These are phyloP conservation scores for Odontamblyopus lacepedii DNA, from an alignment of 2,797 vertebrate genomes.

Conservation along the genomic window DNA sequence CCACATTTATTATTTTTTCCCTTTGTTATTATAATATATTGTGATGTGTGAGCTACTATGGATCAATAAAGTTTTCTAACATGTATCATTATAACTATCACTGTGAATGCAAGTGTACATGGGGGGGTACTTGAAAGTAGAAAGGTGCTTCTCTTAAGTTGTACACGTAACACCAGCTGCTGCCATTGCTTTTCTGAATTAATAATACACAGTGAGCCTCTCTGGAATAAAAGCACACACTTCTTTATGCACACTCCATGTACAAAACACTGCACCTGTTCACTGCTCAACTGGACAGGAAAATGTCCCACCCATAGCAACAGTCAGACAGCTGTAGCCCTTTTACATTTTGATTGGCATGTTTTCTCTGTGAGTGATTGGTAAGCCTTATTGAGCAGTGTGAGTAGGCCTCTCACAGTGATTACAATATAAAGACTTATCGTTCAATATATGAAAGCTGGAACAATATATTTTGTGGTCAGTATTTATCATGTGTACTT, in stretches of 20 bases:
- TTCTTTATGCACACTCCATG: conserved; percentile 31
- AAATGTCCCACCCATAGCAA: conserved; percentile 47
- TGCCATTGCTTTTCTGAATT: conserved; percentile 77
- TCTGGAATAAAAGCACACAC: conserved; percentile 73
- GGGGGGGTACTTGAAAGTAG: conserved; percentile 57
- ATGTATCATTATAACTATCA: conserved; percentile 43
- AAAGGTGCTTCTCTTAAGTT: conserved; percentile 46
- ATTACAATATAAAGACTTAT: too few species aligned
- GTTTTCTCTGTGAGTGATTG: conserved; percentile 56
- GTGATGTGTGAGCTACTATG: too few species aligned
- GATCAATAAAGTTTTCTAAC: conserved; percentile 1
- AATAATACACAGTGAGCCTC: conserved; percentile 79
- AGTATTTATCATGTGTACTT: too few species aligned
- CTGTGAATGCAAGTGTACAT: not conserved
- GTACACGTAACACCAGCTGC: conserved; percentile 69
- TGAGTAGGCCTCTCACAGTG: too few species aligned
- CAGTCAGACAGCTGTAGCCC: conserved; percentile 72
- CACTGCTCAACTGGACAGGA: conserved; percentile 69
- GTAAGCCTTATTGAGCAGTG: conserved; percentile 14
- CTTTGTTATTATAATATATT: too few species aligned
- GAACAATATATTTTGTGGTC: too few species aligned
- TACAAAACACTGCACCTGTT: conserved; percentile 74
- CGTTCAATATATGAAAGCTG: too few species aligned
- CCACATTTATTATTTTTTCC: too few species aligned
- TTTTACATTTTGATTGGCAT: conserved; percentile 54